phyloP scores from a whole-genome alignment of 2,888 invertebrate species.

The Diarsia dahlii region DNA sequence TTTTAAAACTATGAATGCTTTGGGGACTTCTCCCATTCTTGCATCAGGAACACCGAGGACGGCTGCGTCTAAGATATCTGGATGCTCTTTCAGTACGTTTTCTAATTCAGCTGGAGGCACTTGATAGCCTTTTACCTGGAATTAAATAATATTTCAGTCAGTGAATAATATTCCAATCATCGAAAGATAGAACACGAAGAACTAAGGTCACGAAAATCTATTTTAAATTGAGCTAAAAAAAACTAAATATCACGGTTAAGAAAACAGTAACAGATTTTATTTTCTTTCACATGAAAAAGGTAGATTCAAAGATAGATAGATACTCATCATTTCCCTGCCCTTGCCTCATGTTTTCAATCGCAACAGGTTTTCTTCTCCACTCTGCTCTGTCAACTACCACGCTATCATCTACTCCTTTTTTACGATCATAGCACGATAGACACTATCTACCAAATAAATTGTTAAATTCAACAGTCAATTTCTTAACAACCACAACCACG shows the following conservation, averaged over 20 bases:
- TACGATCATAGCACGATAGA: neutral
- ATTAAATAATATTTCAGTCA: slow-evolving; percentile 52
- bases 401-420: too few species aligned
- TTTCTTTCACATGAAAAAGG: too few species aligned
- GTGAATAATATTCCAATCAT: neutral
- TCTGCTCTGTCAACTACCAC: too few species aligned
- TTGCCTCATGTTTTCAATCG: too few species aligned
- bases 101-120: slow-evolving; percentile 97
- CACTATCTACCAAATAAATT: neutral
- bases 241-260: neutral
- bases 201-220: neutral
- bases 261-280: neutral
- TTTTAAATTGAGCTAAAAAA: neutral
- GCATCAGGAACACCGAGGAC: slow-evolving; percentile 94
- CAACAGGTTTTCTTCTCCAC: too few species aligned
- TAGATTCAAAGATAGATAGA: too few species aligned
- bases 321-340: too few species aligned
- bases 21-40: slow-evolving; percentile 93
- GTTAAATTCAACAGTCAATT: neutral
- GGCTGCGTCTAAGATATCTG: slow-evolving; percentile 94
- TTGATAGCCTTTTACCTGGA: slow-evolving; percentile 92
- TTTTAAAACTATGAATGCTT: slow-evolving; percentile 93
- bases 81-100: slow-evolving; percentile 92
- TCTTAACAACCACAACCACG: neutral
- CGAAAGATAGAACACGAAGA: neutral